Conservation (phyloP, 2,888 invertebrate genomes). For the Micoletzkya japonica region DNA sequence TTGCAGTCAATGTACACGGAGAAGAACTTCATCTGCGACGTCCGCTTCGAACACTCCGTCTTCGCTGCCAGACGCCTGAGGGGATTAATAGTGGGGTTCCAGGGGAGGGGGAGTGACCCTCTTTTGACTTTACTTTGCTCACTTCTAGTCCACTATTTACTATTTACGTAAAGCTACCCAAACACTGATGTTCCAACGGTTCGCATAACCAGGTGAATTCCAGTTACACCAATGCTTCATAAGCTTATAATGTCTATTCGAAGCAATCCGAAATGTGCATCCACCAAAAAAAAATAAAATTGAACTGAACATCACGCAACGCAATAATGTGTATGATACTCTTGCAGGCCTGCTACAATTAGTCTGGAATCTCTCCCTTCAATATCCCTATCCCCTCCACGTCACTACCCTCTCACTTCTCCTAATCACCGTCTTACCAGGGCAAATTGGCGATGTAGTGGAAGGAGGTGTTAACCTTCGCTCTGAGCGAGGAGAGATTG, state of each 20-base stretch:
- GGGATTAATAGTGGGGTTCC: background rate
- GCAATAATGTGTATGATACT: no score
- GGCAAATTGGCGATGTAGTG: slow-evolving; percentile 53
- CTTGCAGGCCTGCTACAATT: no score
- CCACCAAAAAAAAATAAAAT: no score
- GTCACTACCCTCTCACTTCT: no score
- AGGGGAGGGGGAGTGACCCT: background rate
- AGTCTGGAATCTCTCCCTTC: no score
- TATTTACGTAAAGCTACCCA: background rate
- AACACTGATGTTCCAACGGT: background rate
- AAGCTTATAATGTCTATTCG: no score
- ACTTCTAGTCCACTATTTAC: background rate
- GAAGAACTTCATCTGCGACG: slow-evolving; percentile 54
- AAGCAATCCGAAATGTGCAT: no score
- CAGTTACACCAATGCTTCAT: no score
- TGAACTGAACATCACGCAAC: no score
- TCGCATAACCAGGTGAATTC: background rate
- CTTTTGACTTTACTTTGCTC: background rate
- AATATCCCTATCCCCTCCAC: no score
- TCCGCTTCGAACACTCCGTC: slow-evolving; percentile 59
- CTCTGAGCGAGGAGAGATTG: slow-evolving; percentile 40
- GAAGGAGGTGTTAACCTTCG: slow-evolving; percentile 47
- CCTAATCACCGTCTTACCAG: no score
- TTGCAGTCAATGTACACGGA: slow-evolving; percentile 63
- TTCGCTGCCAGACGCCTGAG: slow-evolving; percentile 61